phyloP scores from a whole-genome alignment of 2,888 invertebrate species.

The Periphyllus acericola region DNA sequence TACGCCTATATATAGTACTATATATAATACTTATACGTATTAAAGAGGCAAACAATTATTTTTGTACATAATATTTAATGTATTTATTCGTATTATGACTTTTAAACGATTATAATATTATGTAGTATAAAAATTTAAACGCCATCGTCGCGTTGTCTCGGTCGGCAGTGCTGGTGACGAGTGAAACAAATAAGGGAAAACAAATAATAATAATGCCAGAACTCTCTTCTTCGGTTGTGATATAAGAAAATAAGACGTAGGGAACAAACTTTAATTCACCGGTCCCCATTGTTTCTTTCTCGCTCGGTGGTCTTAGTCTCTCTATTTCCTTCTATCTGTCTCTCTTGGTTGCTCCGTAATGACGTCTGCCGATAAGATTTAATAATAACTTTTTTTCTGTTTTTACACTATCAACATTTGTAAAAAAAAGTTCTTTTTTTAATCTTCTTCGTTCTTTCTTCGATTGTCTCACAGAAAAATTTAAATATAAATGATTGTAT shows the following conservation, averaged over 20 bases:
- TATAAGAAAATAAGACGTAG: background rate
- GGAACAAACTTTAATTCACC: slow-evolving; percentile 18
- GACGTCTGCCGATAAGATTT: slow-evolving; percentile 35
- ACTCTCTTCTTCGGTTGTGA: background rate
- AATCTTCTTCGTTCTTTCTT: background rate
- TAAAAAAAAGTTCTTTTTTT: background rate
- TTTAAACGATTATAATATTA: background rate
- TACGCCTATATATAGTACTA: background rate
- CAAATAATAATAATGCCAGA: background rate
- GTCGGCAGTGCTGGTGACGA: background rate
- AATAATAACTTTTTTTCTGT: slow-evolving; percentile 19
- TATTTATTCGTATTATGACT: background rate
- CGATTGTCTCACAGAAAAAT: slow-evolving; percentile 11
- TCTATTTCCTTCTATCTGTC: background rate
- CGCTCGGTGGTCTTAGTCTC: background rate
- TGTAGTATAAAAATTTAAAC: background rate
- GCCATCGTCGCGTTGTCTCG: background rate
- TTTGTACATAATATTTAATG: slow-evolving; percentile 2
- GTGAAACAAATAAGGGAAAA: background rate
- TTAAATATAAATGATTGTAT: slow-evolving; percentile 38
- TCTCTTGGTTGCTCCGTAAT: slow-evolving; percentile 10
- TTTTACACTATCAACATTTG: slow-evolving; percentile 18
- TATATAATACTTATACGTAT: background rate
- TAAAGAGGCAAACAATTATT: slow-evolving; percentile 5
- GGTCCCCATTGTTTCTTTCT: slow-evolving; percentile 9